Evolutionary conservation across 2,113 vertebrate genomes (phyloP).

Genomic region (Phainopepla nitens): DNA sequence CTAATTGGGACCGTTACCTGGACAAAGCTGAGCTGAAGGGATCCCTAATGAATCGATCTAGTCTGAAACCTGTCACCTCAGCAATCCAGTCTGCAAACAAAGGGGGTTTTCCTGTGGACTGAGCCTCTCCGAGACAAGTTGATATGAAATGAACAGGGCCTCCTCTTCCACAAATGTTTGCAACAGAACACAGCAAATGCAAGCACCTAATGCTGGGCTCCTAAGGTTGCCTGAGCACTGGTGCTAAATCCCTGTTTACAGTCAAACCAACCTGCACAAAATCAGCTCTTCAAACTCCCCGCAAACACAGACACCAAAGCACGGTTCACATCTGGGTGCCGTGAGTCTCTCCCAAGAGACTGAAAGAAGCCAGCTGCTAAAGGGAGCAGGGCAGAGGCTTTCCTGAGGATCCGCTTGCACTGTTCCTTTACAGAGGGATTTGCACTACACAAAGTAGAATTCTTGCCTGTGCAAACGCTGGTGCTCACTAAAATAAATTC

Average conservation of each 20-base stretch:
- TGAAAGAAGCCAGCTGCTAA: neutral
- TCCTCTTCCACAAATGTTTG: fast-evolving
- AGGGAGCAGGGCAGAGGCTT: neutral
- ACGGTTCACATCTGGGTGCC: neutral
- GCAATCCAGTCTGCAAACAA: neutral
- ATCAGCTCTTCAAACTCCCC: neutral
- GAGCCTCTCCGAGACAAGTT: neutral
- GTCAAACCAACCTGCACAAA: fast-evolving
- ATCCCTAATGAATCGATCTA: neutral
- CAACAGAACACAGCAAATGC: neutral
- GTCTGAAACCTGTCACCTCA: neutral
- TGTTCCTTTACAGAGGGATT: neutral
- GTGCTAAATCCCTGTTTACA: neutral
- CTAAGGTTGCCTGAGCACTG: neutral
- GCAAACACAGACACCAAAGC: neutral
- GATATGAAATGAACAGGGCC: fast-evolving
- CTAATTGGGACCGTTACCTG: fast-evolving
- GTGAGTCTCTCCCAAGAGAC: neutral
- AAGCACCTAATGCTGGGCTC: neutral
- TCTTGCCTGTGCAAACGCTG: fast-evolving
- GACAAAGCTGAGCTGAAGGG: neutral
- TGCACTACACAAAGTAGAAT: fast-evolving
- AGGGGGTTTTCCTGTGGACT: neutral
- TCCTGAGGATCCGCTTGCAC: neutral
- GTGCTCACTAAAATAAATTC: fast-evolving